Base-by-base conservation (phyloP, 2,888 invertebrate genomes). In the Drosophila nr. medialis region DNA sequence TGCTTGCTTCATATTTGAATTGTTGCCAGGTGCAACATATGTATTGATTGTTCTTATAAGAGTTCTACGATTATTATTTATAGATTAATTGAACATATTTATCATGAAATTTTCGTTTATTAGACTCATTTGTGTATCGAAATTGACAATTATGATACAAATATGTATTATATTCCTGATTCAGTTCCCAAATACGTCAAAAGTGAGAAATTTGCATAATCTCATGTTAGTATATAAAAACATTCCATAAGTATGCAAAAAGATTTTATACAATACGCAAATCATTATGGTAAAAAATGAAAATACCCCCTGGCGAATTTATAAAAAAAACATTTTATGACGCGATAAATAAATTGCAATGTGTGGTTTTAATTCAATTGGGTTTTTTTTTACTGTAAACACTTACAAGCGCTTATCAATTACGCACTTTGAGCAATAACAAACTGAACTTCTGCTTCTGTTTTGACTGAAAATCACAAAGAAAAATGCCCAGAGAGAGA, bases 361-460 rank as follows among this genome's bases (percentile, higher is more conserved):
- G 30, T 42, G 29, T 30, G 56, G 27, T 56, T 56, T 27, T 34
- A 60, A 60, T 60, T 50, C 49, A 21, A 29, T 36, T 21, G 11
- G 4, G 8, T 49, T 10, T 34, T 36, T 49, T n/a, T n/a, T n/a
- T n/a, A n/a, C 40, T 15, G 38, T 63, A 42, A 63, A 68, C 30
- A 51, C 36, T 54, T 42, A 21, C 13, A 56, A 58, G 40, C 32
- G 45, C 18, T 59, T 59, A 64, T 51, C 40, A 69, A 32, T 59
- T 32, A 32, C 36, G 24, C 18, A 38, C 32, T 58, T 42, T 21
- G 7, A 29, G 21, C 54, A 53, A 34, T 29, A 69, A 38, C 36
- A 65, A 69, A 60, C 15, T 18, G n/a, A 51, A 34, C 21, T 58
- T 13, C 10, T 53, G 30, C 45, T 34, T 4, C 6, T 53, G 30